Evolutionary conservation across 2,888 invertebrate species (phyloP).

Genomic region (Harmothoe impar): DNA sequence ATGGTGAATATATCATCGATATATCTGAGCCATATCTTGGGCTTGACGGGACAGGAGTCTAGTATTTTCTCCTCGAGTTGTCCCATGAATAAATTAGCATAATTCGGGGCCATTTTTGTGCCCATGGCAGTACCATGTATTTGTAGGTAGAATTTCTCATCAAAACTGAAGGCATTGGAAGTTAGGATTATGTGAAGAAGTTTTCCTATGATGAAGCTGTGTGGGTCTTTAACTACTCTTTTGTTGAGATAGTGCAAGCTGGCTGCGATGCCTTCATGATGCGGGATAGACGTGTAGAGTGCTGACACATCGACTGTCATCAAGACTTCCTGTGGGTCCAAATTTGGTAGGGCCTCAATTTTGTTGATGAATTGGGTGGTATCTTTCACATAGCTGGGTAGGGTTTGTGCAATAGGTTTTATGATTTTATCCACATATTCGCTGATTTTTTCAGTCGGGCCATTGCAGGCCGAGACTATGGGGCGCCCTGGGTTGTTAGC

Average conservation of each 20-base stretch:
- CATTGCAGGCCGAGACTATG: not conserved
- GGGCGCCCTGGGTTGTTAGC: not conserved
- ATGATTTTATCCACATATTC: not conserved
- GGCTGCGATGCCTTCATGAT: not conserved
- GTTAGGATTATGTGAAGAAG: not conserved
- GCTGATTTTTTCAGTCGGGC: not conserved
- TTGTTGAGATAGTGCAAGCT: not conserved
- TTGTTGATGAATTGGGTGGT: not conserved
- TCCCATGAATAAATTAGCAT: not conserved
- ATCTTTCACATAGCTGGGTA: not conserved
- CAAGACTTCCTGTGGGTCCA: not conserved
- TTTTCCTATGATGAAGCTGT: not conserved
- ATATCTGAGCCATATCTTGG: not conserved
- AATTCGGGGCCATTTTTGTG: not conserved
- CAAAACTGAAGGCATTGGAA: not conserved
- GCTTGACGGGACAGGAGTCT: not conserved
- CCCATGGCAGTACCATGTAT: conserved; percentile 51
- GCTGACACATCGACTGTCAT: not conserved
- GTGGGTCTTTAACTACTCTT: too few relatives aligned
- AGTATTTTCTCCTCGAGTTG: not conserved
- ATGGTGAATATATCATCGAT: not conserved
- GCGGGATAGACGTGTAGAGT: conserved; percentile 8
- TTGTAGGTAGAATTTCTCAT: not conserved
- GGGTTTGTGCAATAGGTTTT: not conserved
- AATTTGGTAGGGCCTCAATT: not conserved